Conservation (phyloP, 2,888 invertebrate species). For the Lomographa bimaculata region DNA sequence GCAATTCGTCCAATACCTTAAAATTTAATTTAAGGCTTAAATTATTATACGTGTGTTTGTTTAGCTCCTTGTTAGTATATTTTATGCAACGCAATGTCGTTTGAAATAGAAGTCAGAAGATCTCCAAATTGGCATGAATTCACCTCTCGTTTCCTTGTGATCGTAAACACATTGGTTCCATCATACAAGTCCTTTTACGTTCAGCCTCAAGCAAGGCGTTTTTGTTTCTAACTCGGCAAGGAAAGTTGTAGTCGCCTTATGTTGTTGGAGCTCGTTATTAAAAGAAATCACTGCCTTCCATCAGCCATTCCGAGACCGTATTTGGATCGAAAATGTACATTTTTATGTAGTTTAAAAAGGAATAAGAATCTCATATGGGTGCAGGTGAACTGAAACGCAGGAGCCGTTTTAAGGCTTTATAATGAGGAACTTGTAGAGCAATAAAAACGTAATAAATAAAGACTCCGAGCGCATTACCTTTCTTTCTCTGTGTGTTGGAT, state of each 20-base stretch:
- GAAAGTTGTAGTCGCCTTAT: constrained; percentile 74
- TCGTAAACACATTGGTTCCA: too few species aligned
- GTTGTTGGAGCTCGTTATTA: constrained; percentile 59
- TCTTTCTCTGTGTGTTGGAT: constrained; percentile 9
- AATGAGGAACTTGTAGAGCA: constrained; percentile 44
- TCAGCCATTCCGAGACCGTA: constrained; percentile 59
- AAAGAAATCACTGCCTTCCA: constrained; percentile 74
- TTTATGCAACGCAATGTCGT: too few species aligned
- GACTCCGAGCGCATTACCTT: constrained; percentile 15
- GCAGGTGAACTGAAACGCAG: constrained; percentile 48
- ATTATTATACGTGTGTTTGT: too few species aligned
- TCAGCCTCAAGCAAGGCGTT: constrained; percentile 34
- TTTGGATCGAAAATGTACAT: constrained; percentile 66
- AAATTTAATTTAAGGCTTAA: too few species aligned
- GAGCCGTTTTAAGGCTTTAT: constrained; percentile 38
- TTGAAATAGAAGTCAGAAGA: constrained; percentile 19
- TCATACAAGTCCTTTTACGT: constrained; percentile 10
- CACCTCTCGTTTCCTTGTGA: constrained; percentile 6
- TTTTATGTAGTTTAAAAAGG: constrained; percentile 62
- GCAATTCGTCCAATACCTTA: too few species aligned
- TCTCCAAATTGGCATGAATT: constrained; percentile 11
- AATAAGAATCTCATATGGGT: constrained; percentile 57
- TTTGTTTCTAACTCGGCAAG: constrained; percentile 73
- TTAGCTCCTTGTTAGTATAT: too few species aligned
- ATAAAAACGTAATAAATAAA: constrained; percentile 29